Evolutionary conservation across 1,140 invertebrate genomes (phyloP).

Genomic region (Camponotus floridanus): DNA sequence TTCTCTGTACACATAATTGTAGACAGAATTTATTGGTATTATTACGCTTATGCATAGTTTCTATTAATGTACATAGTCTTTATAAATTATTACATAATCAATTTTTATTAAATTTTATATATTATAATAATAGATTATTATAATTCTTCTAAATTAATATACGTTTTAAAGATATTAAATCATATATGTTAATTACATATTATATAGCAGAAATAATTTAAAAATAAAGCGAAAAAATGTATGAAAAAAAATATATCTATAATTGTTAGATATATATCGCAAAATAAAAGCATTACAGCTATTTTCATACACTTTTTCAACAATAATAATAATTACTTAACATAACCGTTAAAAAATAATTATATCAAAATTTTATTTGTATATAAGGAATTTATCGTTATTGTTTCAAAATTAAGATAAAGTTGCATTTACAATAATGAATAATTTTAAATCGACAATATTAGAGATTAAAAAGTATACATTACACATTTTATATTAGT

Average conservation of each 20-base stretch:
- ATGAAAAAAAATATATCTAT: not conserved
- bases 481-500: no score
- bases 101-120: no score
- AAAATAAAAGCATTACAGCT: not conserved
- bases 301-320: not conserved
- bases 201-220: not conserved
- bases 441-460: not conserved
- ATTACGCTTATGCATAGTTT: not conserved
- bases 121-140: no score
- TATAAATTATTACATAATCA: not conserved
- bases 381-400: not conserved
- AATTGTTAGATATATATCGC: not conserved
- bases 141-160: no score
- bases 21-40: not conserved
- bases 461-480: not conserved
- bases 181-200: conserved; percentile 3
- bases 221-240: not conserved
- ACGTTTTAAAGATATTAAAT: not conserved
- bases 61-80: not conserved
- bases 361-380: conserved; percentile 9
- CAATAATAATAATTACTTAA: not conserved
- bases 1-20: not conserved
- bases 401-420: not conserved
- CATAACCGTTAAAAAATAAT: not conserved
- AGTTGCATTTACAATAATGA: not conserved